These are phyloP conservation scores for Gyrodactylus bullatarudis DNA, from an alignment of 1,140 invertebrate genomes.

Conservation along the genomic window DNA sequence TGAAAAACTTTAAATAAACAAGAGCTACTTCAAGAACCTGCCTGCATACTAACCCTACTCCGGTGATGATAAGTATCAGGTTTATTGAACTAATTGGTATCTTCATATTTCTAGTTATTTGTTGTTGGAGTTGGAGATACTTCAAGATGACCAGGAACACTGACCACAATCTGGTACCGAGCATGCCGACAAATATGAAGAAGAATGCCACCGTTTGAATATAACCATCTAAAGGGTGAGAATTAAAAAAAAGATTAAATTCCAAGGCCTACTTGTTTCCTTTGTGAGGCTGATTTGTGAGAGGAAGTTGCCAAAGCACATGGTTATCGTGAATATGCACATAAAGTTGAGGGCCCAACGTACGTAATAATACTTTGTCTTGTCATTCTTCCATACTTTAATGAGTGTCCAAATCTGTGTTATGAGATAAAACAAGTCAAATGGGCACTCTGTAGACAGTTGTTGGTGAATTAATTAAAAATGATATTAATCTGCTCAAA, in stretches of 20 bases:
- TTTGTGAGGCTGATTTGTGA: not conserved
- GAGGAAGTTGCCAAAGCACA: not conserved
- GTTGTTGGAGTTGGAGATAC: not conserved
- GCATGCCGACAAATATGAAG: not conserved
- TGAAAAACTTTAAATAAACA: no score
- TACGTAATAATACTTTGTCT: conserved; percentile 36
- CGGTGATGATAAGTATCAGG: not conserved
- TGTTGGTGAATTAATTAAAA: no score
- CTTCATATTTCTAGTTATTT: not conserved
- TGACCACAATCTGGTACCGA: not conserved
- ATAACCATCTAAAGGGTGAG: not conserved
- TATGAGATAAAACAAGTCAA: conserved; percentile 8
- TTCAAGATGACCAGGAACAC: not conserved
- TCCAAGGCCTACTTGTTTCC: not conserved
- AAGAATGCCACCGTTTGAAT: not conserved
- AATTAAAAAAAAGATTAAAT: not conserved
- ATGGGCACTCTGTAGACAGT: no score
- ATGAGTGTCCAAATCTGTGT: conserved; percentile 18
- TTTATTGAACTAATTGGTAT: not conserved
- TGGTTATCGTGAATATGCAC: not conserved
- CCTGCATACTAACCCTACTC: not conserved
- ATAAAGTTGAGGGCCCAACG: conserved; percentile 47
- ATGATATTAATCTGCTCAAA: no score
- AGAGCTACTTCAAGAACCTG: no score
- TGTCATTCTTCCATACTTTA: conserved; percentile 41